A percentile compares a stretch with the other conserved stretches of the same genome.
These are phyloP conservation scores for Spea hammondii DNA, from an alignment of 2,797 vertebrate species.

Conservation along the genomic window DNA sequence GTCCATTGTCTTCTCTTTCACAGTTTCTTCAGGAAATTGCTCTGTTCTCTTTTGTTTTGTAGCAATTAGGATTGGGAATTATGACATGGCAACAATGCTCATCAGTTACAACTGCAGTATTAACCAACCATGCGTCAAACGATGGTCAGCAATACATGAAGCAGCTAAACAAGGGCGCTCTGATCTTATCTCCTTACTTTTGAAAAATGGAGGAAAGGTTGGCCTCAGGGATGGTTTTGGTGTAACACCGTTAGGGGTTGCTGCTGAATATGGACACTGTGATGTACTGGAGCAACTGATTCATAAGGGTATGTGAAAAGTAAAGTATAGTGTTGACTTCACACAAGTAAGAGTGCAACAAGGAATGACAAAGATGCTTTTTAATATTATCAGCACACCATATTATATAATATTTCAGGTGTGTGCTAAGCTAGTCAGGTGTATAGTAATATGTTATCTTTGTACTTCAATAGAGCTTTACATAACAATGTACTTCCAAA, in stretches of 20 bases:
- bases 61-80: constrained; percentile 74
- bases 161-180: constrained; percentile 75
- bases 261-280: constrained; percentile 75
- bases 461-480: no score
- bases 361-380: no score
- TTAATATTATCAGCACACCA: no score
- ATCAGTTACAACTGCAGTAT: constrained; percentile 73
- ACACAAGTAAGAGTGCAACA: no score
- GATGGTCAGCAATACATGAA: constrained; percentile 84
- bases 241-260: constrained; percentile 77
- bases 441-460: no score
- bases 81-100: constrained; percentile 71
- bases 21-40: no score
- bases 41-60: constrained; percentile 51
- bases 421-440: no score
- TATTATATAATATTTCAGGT: no score
- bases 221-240: constrained; percentile 75
- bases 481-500: no score
- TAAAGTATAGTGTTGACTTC: no score
- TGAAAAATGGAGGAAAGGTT: constrained; percentile 73
- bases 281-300: constrained; percentile 81
- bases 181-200: constrained; percentile 75
- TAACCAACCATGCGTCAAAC: constrained; percentile 75
- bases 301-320: constrained; percentile 71
- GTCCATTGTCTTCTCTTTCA: no score